Base-by-base conservation (phyloP, 2,113 vertebrate species). In the Onychostoma macrolepis region DNA sequence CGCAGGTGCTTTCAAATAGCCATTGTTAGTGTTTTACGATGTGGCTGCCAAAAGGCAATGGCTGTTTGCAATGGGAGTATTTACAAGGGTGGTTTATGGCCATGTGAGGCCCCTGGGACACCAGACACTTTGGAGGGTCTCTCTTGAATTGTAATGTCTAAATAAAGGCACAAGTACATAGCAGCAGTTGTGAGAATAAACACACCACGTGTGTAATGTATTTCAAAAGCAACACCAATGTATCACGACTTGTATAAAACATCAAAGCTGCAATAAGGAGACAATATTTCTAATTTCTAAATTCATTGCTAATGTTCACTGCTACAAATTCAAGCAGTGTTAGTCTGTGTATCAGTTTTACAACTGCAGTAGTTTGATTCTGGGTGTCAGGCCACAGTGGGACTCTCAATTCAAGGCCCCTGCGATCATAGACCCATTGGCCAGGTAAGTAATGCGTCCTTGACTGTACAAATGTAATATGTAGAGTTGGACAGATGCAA, bases 11-110 rank as follows among this genome's bases (percentile, higher is more conserved):
- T 67, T 30, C 12, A 30, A 30, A 33, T 33, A n/a, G 56, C 56
- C 9, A n/a, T 61, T n/a, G 56, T n/a, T 61, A n/a, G 24, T n/a
- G 65, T 69, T 69, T 71, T 21, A 36, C 8, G 9, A 61, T 36
- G 17, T 10, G 67, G 17, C 67, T 71, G 33, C 9, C 69, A 38
- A 24, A 24, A 21, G 69, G 33, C 69, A 71, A 24, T 38, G 13
- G 58, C 63, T 90, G 80, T 91, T 92, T 91, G 77, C 21, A 65
- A 69, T 86, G 72, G 0, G 33, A 38, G 67, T 10, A 24, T 36
- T 36, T 71, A 71, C 67, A 71, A 36, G 17, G 30, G 1, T 71
- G 30, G 3, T 72, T 38, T 72, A 24, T 38, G 69, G 33, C 13
- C 19, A 19, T 38, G 8, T 38, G 33, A 72, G 69, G 33, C 33